Conservation (phyloP, 2,888 invertebrate species). For the Leuctra nigra region DNA sequence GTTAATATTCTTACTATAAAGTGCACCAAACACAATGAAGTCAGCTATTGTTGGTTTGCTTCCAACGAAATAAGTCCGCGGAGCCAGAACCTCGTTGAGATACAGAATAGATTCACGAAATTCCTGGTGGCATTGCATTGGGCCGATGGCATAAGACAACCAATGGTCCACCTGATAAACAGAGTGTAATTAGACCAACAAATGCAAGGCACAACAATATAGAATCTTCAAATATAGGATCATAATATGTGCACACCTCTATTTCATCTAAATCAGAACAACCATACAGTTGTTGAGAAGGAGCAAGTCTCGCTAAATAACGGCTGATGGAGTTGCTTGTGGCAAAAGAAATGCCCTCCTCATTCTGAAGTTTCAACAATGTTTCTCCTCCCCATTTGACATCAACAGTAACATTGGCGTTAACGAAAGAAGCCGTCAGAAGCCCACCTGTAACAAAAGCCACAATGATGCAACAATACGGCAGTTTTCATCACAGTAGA, state of each 20-base stretch:
- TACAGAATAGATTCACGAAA: conserved; percentile 60
- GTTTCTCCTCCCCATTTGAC: conserved; percentile 58
- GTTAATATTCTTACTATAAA: conserved; percentile 44
- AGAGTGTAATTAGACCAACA: background rate
- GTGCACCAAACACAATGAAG: conserved; percentile 71
- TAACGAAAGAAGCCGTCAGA: conserved; percentile 55
- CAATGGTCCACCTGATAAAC: conserved; percentile 70
- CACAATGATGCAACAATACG: too few species aligned
- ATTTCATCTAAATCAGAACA: conserved; percentile 60
- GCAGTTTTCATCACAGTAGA: too few species aligned
- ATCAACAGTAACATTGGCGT: conserved; percentile 45
- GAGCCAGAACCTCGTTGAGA: conserved; percentile 67
- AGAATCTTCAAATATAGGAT: background rate
- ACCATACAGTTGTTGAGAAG: conserved; percentile 52
- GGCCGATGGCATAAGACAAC: conserved; percentile 63
- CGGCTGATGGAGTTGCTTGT: conserved; percentile 66
- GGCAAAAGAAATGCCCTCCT: conserved; percentile 55
- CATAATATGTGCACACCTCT: conserved; percentile 44
- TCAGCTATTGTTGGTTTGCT: conserved; percentile 80
- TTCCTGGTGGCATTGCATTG: conserved; percentile 51
- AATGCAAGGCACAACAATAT: background rate
- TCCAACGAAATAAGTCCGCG: conserved; percentile 75
- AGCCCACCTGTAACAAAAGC: conserved; percentile 53
- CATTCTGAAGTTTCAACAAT: conserved; percentile 46
- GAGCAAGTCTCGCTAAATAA: conserved; percentile 56